Evolutionary conservation across 2,113 vertebrate genomes (phyloP), one percentile per base, ranked within the genome.

Genomic region (Dicentrarchus labrax): DNA sequence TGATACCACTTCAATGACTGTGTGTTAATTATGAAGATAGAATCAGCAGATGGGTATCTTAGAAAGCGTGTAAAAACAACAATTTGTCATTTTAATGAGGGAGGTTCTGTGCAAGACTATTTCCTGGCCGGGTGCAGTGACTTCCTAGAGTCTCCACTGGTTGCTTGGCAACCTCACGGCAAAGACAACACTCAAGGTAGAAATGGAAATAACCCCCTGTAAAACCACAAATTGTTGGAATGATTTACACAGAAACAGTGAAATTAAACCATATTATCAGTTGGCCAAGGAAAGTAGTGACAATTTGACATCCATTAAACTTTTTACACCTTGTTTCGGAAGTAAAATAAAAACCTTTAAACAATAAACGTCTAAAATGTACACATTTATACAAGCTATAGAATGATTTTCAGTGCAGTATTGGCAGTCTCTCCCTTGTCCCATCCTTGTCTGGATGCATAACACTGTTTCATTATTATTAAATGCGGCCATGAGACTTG

Each of bases 401-500:
- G 36, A 48, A 8, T 16, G 53, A 69, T 60, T 65, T 10, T 60
- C 22, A 16, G 21, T 54, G 39, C 66, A 47, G 16, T 43, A 57
- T 67, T 68, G 64, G 36, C 21, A 65, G 17, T 15, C 8, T 47
- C 11, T 66, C 24, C 51, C 39, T 64, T n/a, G n/a, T n/a, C n/a
- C 30, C 0, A 11, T 64, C 39, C 9, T 11, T 61, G 65, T 69
- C 13, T 5, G n/a, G n/a, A 10, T 79, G 22, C 16, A 78, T 43
- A 68, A 76, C 21, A 65, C 19, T 12, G 48, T 79, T 78, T 80
- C 76, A 89, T 78, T 47, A 84, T 24, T 81, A 60, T 51, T 68
- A 72, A 76, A 82, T 15, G 47, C 76, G 77, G 86, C 77, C 43
- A 80, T 17, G 57, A 87, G 83, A 39, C 69, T 82, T 64, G 19